phyloP scores from a whole-genome alignment of 2,888 invertebrate genomes.

The Poecilobothrus nobilitatus region DNA sequence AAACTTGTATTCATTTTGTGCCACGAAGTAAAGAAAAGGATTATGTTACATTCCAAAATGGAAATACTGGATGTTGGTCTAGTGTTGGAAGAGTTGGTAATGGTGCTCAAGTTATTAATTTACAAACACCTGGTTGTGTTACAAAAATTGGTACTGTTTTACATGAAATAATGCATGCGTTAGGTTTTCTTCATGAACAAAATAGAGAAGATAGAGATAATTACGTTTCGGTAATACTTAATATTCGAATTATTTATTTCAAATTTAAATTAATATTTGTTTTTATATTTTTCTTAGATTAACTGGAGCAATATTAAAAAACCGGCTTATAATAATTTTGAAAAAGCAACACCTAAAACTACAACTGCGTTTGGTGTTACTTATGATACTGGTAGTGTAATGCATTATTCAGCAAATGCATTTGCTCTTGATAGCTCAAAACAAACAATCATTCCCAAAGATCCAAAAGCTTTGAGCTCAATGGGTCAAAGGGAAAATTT shows the following conservation, averaged over 20 bases:
- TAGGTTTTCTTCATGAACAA: constrained; percentile 70
- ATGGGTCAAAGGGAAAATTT: constrained; percentile 63
- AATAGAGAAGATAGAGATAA: constrained; percentile 62
- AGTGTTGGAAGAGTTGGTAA: constrained; percentile 57
- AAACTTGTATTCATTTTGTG: constrained; percentile 61
- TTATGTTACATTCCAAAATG: constrained; percentile 55
- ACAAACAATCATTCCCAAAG: constrained; percentile 28
- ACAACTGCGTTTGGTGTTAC: constrained; percentile 32
- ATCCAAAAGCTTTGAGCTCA: constrained; percentile 30
- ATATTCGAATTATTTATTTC: no score
- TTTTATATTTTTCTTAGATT: neutral
- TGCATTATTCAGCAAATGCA: constrained; percentile 37
- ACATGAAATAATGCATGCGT: constrained; percentile 65
- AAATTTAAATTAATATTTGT: no score
- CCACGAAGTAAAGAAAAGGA: constrained; percentile 49
- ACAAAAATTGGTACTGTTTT: constrained; percentile 61
- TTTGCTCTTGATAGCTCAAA: constrained; percentile 32
- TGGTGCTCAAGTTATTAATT: constrained; percentile 24
- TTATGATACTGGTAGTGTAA: constrained; percentile 36
- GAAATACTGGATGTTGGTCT: constrained; percentile 65
- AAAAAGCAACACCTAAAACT: constrained; percentile 49
- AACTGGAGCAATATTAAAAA: constrained; percentile 28
- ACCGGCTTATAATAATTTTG: constrained; percentile 60
- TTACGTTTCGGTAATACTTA: constrained; percentile 41
- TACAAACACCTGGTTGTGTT: constrained; percentile 45